phyloP scores from a whole-genome alignment of 2,888 invertebrate genomes.

The Agrochola macilenta region DNA sequence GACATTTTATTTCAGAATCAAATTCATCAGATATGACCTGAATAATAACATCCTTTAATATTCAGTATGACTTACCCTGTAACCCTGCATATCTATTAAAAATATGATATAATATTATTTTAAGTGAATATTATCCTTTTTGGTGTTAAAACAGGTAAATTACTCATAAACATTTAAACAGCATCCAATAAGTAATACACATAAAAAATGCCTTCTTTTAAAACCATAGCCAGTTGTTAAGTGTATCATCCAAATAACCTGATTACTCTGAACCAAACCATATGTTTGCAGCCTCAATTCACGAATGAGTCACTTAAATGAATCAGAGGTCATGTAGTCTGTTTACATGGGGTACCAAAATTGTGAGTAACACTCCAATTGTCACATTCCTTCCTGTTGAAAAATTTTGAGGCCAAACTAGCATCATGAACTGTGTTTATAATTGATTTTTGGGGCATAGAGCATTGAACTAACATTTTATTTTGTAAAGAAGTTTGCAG shows the following conservation, averaged over 20 bases:
- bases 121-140: not conserved
- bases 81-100: no score
- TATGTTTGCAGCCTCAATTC: conserved; percentile 31
- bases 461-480: not conserved
- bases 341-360: conserved; percentile 47
- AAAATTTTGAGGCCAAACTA: conserved; percentile 12
- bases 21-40: no score
- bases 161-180: not conserved
- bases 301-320: conserved; percentile 53
- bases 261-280: conserved; percentile 29
- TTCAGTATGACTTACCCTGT: no score
- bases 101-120: not conserved
- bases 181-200: not conserved
- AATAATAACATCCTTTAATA: no score
- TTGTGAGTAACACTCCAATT: conserved; percentile 47
- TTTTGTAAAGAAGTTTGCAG: not conserved
- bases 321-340: conserved; percentile 28
- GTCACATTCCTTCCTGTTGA: conserved; percentile 20
- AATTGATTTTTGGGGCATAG: not conserved
- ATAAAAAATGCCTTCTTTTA: conserved; percentile 7
- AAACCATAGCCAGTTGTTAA: not conserved
- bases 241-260: conserved; percentile 28
- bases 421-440: not conserved
- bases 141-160: not conserved
- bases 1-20: no score